phyloP scores from a whole-genome alignment of 2,888 invertebrate species.

The Sthenelais limicola region DNA sequence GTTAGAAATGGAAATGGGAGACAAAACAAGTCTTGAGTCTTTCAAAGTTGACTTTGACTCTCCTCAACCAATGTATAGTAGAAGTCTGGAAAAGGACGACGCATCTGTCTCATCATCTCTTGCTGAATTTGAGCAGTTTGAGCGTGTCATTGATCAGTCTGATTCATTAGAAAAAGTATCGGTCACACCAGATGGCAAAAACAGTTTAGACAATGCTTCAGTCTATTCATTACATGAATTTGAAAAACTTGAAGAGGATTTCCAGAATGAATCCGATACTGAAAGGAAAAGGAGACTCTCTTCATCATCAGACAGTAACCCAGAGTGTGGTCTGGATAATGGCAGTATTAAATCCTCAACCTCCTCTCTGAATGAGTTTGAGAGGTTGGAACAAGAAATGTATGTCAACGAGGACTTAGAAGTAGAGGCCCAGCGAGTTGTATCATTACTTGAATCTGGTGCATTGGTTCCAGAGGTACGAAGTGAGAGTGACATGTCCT shows the following conservation, averaged over 20 bases:
- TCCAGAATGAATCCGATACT: constrained; percentile 49
- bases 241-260: constrained; percentile 89
- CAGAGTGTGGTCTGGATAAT: constrained; percentile 45
- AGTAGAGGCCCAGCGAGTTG: constrained; percentile 70
- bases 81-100: constrained; percentile 90
- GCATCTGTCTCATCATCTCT: constrained; percentile 89
- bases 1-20: constrained; percentile 52
- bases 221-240: constrained; percentile 87
- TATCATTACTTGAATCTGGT: constrained; percentile 68
- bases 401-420: constrained; percentile 66
- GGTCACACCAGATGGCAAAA: constrained; percentile 60
- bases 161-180: constrained; percentile 77
- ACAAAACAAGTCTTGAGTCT: constrained; percentile 43
- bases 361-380: constrained; percentile 69
- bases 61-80: neutral
- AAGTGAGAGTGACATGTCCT: constrained; percentile 49
- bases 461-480: constrained; percentile 55
- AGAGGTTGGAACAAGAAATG: constrained; percentile 62
- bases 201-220: constrained; percentile 63
- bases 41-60: constrained; percentile 17
- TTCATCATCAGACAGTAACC: constrained; percentile 70
- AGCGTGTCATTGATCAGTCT: constrained; percentile 80
- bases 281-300: constrained; percentile 68
- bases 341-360: constrained; percentile 65
- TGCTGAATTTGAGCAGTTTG: constrained; percentile 94